Percentiles rank a stretch among this genome's conserved stretches.
phyloP scores from a whole-genome alignment of 2,888 invertebrate genomes.

The Macrosoma leucophasiata region DNA sequence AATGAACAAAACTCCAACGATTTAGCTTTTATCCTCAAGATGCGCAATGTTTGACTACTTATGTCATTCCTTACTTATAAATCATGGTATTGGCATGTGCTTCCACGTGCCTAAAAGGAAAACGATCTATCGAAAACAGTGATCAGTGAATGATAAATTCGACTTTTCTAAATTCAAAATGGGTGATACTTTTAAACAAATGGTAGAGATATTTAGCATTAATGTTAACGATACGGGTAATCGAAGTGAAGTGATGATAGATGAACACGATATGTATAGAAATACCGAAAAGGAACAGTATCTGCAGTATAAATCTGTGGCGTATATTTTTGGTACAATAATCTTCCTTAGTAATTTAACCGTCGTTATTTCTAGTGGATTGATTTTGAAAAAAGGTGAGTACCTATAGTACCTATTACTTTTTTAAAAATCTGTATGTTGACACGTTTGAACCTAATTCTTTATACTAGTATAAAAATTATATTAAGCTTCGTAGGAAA shows the following conservation, averaged over 20 bases:
- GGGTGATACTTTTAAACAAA: too few relatives aligned
- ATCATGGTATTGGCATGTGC: conserved; percentile 43
- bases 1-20: conserved; percentile 42
- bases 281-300: conserved; percentile 54
- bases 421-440: too few relatives aligned
- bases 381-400: conserved; percentile 78
- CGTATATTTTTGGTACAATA: conserved; percentile 71
- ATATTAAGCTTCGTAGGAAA: too few relatives aligned
- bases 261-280: conserved; percentile 47
- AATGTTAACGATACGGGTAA: too few relatives aligned
- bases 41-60: conserved; percentile 42
- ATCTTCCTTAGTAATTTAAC: conserved; percentile 76
- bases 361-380: conserved; percentile 80
- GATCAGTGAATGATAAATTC: too few relatives aligned
- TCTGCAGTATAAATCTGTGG: conserved; percentile 68
- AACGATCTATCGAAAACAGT: too few relatives aligned
- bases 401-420: too few relatives aligned
- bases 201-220: too few relatives aligned
- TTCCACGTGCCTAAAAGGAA: conserved; percentile 9
- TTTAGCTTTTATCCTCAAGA: conserved; percentile 38
- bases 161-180: too few relatives aligned
- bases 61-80: conserved; percentile 43
- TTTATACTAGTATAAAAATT: too few relatives aligned
- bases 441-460: too few relatives aligned
- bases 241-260: conserved; percentile 44